These are phyloP conservation scores for Entelurus aequoreus DNA, from an alignment of 2,113 vertebrate genomes.

Conservation along the genomic window DNA sequence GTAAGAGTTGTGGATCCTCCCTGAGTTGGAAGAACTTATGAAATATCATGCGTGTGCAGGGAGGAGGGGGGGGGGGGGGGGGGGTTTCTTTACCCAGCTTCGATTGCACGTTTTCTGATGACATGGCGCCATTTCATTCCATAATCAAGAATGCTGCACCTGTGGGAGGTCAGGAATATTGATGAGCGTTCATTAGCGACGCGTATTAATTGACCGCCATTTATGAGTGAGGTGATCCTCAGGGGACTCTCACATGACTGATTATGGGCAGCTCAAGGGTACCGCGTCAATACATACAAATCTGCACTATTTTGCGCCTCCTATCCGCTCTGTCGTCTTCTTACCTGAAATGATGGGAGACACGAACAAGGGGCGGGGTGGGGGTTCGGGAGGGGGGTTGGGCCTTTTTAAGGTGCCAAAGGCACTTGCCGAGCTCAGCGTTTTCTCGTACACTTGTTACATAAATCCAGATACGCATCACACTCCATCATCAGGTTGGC, in stretches of 20 bases:
- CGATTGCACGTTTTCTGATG: slow-evolving; percentile 27
- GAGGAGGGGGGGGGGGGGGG: too few relatives aligned
- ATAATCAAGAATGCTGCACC: slow-evolving; percentile 33
- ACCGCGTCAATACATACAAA: slow-evolving; percentile 45
- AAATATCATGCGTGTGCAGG: too few relatives aligned
- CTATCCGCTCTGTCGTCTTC: slow-evolving; percentile 24
- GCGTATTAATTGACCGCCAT: slow-evolving; percentile 15
- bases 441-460: slow-evolving; percentile 20
- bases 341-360: slow-evolving; percentile 38
- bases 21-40: slow-evolving; percentile 2
- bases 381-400: too few relatives aligned
- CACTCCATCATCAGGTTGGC: slow-evolving; percentile 17
- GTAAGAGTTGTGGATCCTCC: slow-evolving; percentile 50
- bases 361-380: not conserved
- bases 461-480: slow-evolving; percentile 25
- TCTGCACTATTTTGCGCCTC: slow-evolving; percentile 39
- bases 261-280: slow-evolving; percentile 51
- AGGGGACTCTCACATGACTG: slow-evolving; percentile 41
- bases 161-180: slow-evolving; percentile 49
- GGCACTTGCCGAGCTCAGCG: slow-evolving; percentile 7
- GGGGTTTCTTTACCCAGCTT: too few relatives aligned
- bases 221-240: slow-evolving; percentile 24
- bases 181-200: slow-evolving; percentile 16
- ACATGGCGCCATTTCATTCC: slow-evolving; percentile 39
- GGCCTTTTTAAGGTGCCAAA: slow-evolving; percentile 18